Evolutionary conservation across 2,888 invertebrate species (phyloP), one percentile per base, ranked within the genome.

Genomic region (Drosophila emarginata): DNA sequence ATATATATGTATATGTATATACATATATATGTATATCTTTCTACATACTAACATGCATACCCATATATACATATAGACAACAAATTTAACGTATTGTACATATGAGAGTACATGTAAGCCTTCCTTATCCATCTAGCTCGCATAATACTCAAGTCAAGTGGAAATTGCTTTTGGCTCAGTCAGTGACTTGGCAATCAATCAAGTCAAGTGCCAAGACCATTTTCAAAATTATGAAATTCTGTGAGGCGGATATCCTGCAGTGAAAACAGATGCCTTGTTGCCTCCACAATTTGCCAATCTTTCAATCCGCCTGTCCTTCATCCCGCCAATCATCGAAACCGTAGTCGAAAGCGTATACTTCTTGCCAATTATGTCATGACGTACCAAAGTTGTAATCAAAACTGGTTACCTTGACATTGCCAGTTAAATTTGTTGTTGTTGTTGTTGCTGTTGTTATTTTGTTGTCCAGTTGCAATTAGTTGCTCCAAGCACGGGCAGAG

Each of bases 341-440:
- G 54, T 12, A 21, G 45, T 21, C 45, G 7, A 11, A 21, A 14
- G 45, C 72, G 62, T 63, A 57, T 58, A 63, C 66, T 67, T 69
- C 60, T 72, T 67, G 72, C 74, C 84, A 87, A 81, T 81, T 87
- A 81, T 87, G 78, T 76, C 72, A 83, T 70, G 37, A 40, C 23
- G 36, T 23, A 68, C 51, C 54, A 61, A 67, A 67, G 64, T 57
- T 77, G 74, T 74, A 87, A 81, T 80, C 69, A 75, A 82, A 82
- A 82, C 82, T 79, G 82, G 82, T 82, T 82, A 75, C 87, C 82
- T 87, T 82, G 82, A 87, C 87, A 87, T 87, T 82, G 82, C 69
- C 72, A 58, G 67, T 64, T 54, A 36, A n/a, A 23, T 12, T 56
- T 23, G 51, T 39, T 72, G 32, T 12, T 21, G 37, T 4, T 36